These are phyloP conservation scores for Syngnathoides biaculeatus DNA, from an alignment of 2,113 vertebrate species.

Conservation along the genomic window DNA sequence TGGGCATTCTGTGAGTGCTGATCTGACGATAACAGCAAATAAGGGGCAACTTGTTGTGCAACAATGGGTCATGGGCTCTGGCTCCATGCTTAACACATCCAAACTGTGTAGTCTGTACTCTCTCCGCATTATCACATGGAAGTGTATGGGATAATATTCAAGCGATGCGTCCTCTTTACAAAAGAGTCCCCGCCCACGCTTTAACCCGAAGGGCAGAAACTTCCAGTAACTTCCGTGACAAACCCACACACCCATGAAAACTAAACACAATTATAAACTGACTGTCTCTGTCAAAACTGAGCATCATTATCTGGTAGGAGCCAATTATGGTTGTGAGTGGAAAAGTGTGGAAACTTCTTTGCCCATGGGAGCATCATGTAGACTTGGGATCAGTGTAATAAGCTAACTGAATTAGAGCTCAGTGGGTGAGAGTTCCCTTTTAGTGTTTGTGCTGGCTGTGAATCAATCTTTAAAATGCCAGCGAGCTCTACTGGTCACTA, in stretches of 20 bases:
- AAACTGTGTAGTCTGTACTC: background rate
- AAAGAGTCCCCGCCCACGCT: background rate
- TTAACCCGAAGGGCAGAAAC: no score
- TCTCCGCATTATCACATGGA: conserved; percentile 23
- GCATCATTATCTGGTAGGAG: background rate
- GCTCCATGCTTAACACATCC: conserved; percentile 30
- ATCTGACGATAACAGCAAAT: conserved; percentile 39
- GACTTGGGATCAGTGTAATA: conserved; percentile 6
- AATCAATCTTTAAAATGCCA: conserved; percentile 14
- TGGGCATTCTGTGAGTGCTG: conserved; percentile 11
- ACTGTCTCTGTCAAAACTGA: background rate
- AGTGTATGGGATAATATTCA: background rate
- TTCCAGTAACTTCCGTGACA: no score
- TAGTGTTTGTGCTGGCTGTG: background rate
- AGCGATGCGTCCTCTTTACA: background rate
- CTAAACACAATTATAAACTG: background rate
- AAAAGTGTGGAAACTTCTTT: background rate
- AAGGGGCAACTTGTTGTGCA: conserved; percentile 39
- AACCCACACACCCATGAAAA: no score
- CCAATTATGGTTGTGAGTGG: background rate
- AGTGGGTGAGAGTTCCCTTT: background rate
- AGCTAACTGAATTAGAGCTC: background rate
- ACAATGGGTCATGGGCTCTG: conserved; percentile 43
- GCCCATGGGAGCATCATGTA: background rate
- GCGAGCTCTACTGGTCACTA: background rate